Evolutionary conservation across 2,888 invertebrate species (phyloP).

Genomic region (Aporophyla lueneburgensis): DNA sequence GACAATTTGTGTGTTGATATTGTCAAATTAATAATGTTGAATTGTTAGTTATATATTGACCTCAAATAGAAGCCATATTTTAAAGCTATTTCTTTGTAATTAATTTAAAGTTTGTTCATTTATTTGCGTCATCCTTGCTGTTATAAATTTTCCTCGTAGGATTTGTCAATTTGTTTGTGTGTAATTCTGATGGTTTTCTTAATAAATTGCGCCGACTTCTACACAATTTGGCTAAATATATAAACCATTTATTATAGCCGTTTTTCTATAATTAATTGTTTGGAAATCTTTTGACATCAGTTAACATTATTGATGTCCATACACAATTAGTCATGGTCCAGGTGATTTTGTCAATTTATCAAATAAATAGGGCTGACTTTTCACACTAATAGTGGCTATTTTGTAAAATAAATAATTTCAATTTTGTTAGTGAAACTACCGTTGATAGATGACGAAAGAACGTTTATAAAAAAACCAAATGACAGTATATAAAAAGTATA

Average conservation of each 20-base stretch:
- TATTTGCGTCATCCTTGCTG: conserved; percentile 2
- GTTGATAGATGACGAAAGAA: too few relatives aligned
- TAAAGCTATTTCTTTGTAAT: conserved; percentile 15
- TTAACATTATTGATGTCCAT: not conserved
- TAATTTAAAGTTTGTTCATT: conserved; percentile 3
- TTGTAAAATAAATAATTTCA: conserved; percentile 12
- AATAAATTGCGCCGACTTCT: not conserved
- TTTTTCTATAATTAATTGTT: conserved; percentile 21
- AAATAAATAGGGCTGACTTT: conserved; percentile 13
- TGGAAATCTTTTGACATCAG: not conserved
- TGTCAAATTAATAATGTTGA: conserved; percentile 41
- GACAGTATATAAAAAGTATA: too few relatives aligned
- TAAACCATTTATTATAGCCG: conserved; percentile 12
- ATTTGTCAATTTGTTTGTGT: conserved; percentile 1
- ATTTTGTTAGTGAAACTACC: not conserved
- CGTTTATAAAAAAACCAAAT: too few relatives aligned
- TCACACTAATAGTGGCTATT: not conserved
- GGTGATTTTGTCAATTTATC: conserved; percentile 16
- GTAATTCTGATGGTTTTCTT: not conserved
- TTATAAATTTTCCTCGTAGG: not conserved
- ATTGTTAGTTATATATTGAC: conserved; percentile 33
- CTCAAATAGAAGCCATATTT: conserved; percentile 15
- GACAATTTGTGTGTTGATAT: conserved; percentile 44
- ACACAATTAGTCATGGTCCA: conserved; percentile 19
- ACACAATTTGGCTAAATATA: not conserved